Conservation (phyloP, 1,140 invertebrate genomes). For the Hestina assimilis region DNA sequence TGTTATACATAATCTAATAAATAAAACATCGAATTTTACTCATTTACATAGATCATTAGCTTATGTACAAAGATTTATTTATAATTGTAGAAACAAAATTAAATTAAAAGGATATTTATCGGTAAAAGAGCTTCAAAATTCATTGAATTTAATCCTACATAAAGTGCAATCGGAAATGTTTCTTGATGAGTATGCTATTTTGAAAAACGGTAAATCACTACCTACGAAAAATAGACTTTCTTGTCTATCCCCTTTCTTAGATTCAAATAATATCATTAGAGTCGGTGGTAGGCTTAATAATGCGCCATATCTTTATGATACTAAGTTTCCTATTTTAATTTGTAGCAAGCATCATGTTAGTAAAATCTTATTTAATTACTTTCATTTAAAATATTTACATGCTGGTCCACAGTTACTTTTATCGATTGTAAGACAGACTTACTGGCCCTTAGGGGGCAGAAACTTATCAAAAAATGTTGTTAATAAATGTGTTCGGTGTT, state of each 20-base stretch:
- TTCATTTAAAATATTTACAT: constrained; percentile 22
- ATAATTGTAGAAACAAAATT: no score
- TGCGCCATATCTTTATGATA: constrained; percentile 24
- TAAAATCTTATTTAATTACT: constrained; percentile 13
- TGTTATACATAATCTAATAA: constrained; percentile 9
- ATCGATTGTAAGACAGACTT: constrained; percentile 19
- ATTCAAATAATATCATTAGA: constrained; percentile 16
- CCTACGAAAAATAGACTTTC: constrained; percentile 15
- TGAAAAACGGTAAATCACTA: no score
- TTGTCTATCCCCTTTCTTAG: constrained; percentile 17
- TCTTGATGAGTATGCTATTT: no score
- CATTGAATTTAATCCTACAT: no score
- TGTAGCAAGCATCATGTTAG: constrained; percentile 20
- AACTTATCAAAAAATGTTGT: constrained; percentile 12
- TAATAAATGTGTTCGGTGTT: constrained; percentile 17
- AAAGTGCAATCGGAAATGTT: no score
- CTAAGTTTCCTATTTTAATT: constrained; percentile 29
- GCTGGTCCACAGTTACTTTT: constrained; percentile 24
- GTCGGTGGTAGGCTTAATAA: constrained; percentile 31
- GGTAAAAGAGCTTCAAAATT: no score
- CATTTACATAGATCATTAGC: no score
- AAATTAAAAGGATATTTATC: no score
- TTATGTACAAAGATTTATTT: no score
- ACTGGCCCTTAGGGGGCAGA: constrained; percentile 28
- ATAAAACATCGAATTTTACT: neutral